Evolutionary conservation across 1,140 invertebrate genomes (phyloP), one percentile per base, ranked within the genome.

Genomic region (Maniola jurtina): DNA sequence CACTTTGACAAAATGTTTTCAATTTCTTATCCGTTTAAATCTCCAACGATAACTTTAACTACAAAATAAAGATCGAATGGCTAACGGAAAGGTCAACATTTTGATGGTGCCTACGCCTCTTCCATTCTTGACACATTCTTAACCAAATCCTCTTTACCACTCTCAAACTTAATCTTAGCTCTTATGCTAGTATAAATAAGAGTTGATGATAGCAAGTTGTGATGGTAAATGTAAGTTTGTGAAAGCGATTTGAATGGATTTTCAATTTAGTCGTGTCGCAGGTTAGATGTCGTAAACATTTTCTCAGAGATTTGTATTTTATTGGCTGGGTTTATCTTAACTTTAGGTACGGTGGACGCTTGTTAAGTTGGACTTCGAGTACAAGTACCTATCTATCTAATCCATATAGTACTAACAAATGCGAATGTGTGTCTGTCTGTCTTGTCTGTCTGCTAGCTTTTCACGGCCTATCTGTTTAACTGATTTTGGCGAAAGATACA

Each of bases 211-310:
- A 36, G 25, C 54, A 48, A 33, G 35, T 34, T 35, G 50, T 16
- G 6, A 52, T 8, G 0, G 61, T 16, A 61, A 58, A 50, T 48
- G 11, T 66, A 59, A 59, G 10, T 50, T 71, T 36, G 64, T 67
- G 38, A 16, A 25, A 61, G 62, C 58, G 58, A 72, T 66, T 73
- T 73, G 47, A 73, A 73, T 73, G 68, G 67, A 73, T 73, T 73
- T 73, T 69, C 71, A 73, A 73, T 73, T 73, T 73, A 70, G 64
- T 61, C 56, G 66, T 64, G 71, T 73, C 67, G 64, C 64, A 66
- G 67, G 71, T 73, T 67, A 67, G 66, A 65, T 68, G 70, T 66
- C 71, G 71, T 73, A 70, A 73, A 73, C 61, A 65, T 73, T 66
- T 68, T 71, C 56, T 68, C 54, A 42, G 70, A 61, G 67, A 66